Evolutionary conservation across 2,888 invertebrate genomes (phyloP).

Genomic region (Leucophenga montana): DNA sequence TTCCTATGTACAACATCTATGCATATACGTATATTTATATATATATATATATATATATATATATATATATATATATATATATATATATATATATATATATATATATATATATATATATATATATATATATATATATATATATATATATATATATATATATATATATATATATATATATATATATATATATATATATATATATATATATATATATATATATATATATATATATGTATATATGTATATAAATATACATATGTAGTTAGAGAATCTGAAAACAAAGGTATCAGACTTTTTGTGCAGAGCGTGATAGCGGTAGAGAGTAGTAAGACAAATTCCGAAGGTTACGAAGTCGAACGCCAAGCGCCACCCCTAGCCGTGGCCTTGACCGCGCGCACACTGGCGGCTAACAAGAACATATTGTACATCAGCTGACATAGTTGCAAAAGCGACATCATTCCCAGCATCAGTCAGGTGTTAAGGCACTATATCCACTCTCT

Average conservation of each 20-base stretch:
- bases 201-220: conserved; percentile 6
- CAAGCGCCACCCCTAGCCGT: background rate
- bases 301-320: background rate
- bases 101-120: background rate
- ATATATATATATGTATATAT: background rate
- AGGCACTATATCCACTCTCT: background rate
- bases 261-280: background rate
- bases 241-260: background rate
- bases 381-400: conserved; percentile 13
- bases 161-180: background rate
- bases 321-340: too few species aligned
- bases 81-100: background rate
- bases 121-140: background rate
- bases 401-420: background rate
- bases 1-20: too few species aligned
- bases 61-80: background rate
- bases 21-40: background rate
- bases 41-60: background rate
- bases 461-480: background rate
- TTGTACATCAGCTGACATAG: background rate
- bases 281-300: conserved; percentile 21
- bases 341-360: background rate
- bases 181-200: background rate
- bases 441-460: too few species aligned
- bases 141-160: background rate